Evolutionary conservation across 2,888 invertebrate species (phyloP).

Genomic region (Lochmaea crataegi): DNA sequence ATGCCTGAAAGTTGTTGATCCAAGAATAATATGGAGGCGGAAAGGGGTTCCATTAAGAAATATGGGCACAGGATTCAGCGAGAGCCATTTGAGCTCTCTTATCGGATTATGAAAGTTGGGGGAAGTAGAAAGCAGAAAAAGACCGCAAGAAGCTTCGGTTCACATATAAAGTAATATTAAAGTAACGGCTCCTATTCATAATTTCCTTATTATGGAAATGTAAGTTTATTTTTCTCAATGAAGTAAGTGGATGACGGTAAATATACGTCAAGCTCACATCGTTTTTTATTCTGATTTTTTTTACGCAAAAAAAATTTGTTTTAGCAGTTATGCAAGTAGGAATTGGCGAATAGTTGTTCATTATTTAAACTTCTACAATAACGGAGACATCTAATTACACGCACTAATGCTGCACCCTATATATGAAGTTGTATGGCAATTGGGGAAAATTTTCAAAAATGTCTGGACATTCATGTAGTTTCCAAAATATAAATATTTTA

Average conservation of each 20-base stretch:
- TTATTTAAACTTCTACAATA: no score
- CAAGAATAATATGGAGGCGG: slow-evolving; percentile 39
- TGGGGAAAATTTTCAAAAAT: no score
- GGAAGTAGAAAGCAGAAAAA: slow-evolving; percentile 14
- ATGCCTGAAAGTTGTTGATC: slow-evolving; percentile 45
- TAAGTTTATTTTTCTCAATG: not conserved
- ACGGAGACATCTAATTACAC: no score
- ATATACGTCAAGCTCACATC: not conserved
- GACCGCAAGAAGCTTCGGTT: not conserved
- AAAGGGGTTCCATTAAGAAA: slow-evolving; percentile 29
- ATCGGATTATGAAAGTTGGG: slow-evolving; percentile 15
- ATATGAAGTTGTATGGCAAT: no score
- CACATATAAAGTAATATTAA: not conserved
- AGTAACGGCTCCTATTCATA: not conserved
- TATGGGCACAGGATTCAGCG: slow-evolving; percentile 5
- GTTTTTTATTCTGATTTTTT: not conserved
- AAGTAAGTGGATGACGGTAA: not conserved
- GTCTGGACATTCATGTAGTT: no score
- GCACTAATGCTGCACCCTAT: no score
- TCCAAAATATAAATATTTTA: no score
- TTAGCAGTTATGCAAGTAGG: no score
- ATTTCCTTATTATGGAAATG: not conserved
- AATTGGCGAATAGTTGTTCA: no score
- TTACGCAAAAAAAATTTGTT: no score
- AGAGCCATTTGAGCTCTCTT: slow-evolving; percentile 1